Evolutionary conservation across 2,797 vertebrate genomes (phyloP).

Genomic region (Lindbergichthys nudifrons): DNA sequence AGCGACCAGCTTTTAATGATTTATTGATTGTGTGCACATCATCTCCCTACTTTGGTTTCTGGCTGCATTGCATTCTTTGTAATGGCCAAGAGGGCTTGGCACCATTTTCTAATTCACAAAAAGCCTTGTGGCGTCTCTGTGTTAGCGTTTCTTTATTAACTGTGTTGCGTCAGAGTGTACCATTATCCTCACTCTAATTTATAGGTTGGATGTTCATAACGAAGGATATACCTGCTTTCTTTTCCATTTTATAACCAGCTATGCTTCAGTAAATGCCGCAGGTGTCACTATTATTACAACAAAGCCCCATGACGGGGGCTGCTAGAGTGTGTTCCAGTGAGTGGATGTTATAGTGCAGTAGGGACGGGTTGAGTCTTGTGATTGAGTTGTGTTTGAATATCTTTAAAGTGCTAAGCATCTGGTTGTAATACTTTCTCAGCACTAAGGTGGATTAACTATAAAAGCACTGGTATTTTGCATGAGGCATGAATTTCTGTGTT

Average conservation of each 20-base stretch:
- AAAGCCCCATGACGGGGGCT: slow-evolving; percentile 48
- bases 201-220: slow-evolving; percentile 42
- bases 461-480: slow-evolving; percentile 69
- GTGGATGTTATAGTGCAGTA: slow-evolving; percentile 35
- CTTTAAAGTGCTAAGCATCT: slow-evolving; percentile 45
- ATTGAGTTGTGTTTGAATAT: slow-evolving; percentile 30
- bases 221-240: slow-evolving; percentile 34
- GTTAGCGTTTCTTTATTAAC: slow-evolving; percentile 25
- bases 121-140: slow-evolving; percentile 35
- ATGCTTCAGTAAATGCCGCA: slow-evolving; percentile 57
- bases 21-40: slow-evolving; percentile 36
- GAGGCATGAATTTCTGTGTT: slow-evolving; percentile 57
- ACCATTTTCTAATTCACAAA: slow-evolving; percentile 45
- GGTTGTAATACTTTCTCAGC: slow-evolving; percentile 38
- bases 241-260: slow-evolving; percentile 46
- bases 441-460: slow-evolving; percentile 36
- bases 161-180: slow-evolving; percentile 4
- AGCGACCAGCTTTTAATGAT: slow-evolving; percentile 30
- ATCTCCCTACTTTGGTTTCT: slow-evolving; percentile 14
- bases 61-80: slow-evolving; percentile 30
- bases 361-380: slow-evolving; percentile 21
- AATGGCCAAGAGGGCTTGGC: slow-evolving; percentile 34
- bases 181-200: slow-evolving; percentile 22
- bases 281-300: slow-evolving; percentile 48
- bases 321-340: slow-evolving; percentile 35